A percentile compares a stretch with the other conserved stretches of the same genome.
Evolutionary conservation across 2,113 vertebrate genomes (phyloP).

Genomic region (Cyprinodon brontotheroides): DNA sequence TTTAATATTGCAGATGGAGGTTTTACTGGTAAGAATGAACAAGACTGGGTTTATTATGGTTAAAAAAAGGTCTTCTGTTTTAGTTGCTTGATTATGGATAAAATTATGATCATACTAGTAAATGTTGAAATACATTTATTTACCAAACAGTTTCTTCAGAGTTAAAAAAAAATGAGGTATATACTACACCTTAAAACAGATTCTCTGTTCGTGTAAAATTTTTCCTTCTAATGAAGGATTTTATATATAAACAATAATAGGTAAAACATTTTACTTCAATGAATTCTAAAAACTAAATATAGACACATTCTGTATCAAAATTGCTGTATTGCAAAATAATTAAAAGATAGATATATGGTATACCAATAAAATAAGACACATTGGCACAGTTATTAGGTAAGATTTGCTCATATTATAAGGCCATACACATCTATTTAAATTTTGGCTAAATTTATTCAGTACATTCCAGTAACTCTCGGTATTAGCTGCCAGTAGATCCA

Average conservation of each 20-base stretch:
- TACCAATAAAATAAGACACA: neutral
- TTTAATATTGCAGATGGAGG: conserved; percentile 98
- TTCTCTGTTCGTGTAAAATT: too few species aligned
- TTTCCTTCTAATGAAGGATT: neutral
- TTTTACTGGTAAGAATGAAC: conserved; percentile 86
- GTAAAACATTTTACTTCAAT: neutral
- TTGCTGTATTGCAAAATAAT: too few species aligned
- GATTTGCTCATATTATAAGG: too few species aligned
- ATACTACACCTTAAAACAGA: too few species aligned
- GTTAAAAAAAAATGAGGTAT: too few species aligned
- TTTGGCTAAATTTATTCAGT: too few species aligned
- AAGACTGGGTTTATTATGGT: neutral
- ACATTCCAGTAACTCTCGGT: neutral
- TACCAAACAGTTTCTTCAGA: too few species aligned
- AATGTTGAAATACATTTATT: too few species aligned
- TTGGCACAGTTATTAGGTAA: neutral
- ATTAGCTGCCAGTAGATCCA: neutral
- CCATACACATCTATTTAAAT: too few species aligned
- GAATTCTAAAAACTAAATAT: neutral
- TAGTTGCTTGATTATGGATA: neutral
- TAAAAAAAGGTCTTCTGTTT: neutral
- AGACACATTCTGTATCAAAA: too few species aligned
- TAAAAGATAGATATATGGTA: neutral
- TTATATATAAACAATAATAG: neutral
- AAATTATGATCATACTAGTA: too few species aligned